These are phyloP conservation scores for Criorhina ranunculi DNA, from an alignment of 2,888 invertebrate species.

Conservation along the genomic window DNA sequence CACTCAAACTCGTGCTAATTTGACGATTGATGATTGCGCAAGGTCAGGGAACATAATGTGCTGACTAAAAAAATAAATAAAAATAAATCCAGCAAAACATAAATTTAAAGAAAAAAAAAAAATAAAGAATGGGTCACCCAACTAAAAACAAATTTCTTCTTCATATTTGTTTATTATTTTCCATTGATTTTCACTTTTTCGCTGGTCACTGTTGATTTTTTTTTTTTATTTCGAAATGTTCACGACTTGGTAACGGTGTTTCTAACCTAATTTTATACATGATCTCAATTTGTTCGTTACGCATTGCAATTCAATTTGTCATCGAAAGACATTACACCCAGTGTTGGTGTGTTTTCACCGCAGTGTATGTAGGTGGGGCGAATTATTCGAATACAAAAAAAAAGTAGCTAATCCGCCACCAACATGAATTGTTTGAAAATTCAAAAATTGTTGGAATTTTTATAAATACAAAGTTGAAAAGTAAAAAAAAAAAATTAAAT, in stretches of 20 bases:
- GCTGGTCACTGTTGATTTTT: neutral
- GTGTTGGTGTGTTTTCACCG: conserved; percentile 14
- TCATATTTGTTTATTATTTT: neutral
- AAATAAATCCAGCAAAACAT: conserved; percentile 3
- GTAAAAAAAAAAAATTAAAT: conserved; percentile 9
- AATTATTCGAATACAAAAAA: neutral
- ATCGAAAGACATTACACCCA: conserved; percentile 19
- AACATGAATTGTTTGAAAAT: conserved; percentile 26
- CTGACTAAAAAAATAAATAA: neutral
- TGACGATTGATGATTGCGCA: conserved; percentile 44
- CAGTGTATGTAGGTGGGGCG: conserved; percentile 51
- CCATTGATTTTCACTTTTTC: neutral
- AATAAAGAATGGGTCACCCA: conserved; percentile 24
- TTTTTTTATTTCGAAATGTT: neutral
- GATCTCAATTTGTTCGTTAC: conserved; percentile 57
- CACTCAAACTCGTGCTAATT: conserved; percentile 33
- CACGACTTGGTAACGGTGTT: conserved; percentile 43
- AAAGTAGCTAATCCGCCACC: conserved; percentile 18
- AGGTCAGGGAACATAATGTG: conserved; percentile 42
- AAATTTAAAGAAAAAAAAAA: conserved; percentile 20
- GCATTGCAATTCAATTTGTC: conserved; percentile 64
- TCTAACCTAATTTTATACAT: conserved; percentile 29
- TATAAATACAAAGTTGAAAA: conserved; percentile 3
- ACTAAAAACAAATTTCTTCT: neutral
- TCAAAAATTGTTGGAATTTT: conserved; percentile 32